phyloP scores from a whole-genome alignment of 1,140 invertebrate species.

The Zaprionus gabonicus region DNA sequence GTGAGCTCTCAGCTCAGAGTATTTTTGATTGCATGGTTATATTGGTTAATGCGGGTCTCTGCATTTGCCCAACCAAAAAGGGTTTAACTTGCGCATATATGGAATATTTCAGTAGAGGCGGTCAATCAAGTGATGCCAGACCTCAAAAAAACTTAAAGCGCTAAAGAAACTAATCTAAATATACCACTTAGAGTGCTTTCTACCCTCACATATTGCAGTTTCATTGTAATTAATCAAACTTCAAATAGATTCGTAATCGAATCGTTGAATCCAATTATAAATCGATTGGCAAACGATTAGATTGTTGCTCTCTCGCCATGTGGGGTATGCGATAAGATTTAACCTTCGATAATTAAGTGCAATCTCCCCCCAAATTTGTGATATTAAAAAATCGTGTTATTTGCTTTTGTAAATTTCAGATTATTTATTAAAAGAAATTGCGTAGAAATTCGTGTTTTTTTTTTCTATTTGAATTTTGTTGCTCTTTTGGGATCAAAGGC shows the following conservation, averaged over 20 bases:
- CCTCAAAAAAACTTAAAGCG: too few species aligned
- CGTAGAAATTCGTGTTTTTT: constrained; percentile 49
- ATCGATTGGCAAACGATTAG: constrained; percentile 12
- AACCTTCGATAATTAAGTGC: constrained; percentile 16
- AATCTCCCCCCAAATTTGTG: background rate
- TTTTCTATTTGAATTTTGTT: background rate
- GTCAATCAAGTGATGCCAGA: too few species aligned
- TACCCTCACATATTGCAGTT: background rate
- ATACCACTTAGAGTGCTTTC: too few species aligned
- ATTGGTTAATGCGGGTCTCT: constrained; percentile 20
- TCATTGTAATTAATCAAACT: background rate
- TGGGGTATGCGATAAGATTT: constrained; percentile 25
- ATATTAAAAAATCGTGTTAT: background rate
- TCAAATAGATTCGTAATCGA: background rate
- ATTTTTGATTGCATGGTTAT: constrained; percentile 23
- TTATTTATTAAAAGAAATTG: constrained; percentile 43
- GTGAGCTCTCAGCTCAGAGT: constrained; percentile 15
- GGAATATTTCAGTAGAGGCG: too few species aligned
- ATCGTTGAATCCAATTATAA: background rate
- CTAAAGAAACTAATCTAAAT: too few species aligned
- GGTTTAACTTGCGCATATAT: background rate
- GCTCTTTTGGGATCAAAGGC: background rate
- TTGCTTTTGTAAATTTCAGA: constrained; percentile 42
- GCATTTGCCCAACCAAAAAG: background rate
- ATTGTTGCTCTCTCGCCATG: background rate